A percentile compares a stretch with the other conserved stretches of the same genome.
Evolutionary conservation across 2,113 vertebrate genomes (phyloP).

Genomic region (Athene cunicularia): DNA sequence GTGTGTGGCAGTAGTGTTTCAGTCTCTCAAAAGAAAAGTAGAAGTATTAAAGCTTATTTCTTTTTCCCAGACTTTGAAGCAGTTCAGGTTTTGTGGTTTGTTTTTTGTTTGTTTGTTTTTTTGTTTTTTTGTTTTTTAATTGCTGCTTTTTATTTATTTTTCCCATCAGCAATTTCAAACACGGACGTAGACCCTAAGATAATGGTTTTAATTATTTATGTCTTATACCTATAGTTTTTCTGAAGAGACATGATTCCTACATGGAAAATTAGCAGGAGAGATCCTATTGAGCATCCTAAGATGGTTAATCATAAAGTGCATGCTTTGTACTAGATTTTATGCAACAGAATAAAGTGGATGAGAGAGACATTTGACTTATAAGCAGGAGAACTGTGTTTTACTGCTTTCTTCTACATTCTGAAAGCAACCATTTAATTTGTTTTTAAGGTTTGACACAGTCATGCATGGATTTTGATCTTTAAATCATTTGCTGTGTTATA

Average conservation of each 20-base stretch:
- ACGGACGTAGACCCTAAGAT: not conserved
- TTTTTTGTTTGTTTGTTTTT: too few relatives aligned
- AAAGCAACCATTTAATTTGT: not conserved
- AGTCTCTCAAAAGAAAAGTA: not conserved
- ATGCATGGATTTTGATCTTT: not conserved
- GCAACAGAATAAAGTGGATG: not conserved
- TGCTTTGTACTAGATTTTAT: not conserved
- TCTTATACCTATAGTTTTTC: not conserved
- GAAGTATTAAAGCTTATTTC: not conserved
- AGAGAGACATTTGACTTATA: not conserved
- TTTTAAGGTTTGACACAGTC: not conserved
- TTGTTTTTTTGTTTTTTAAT: too few relatives aligned
- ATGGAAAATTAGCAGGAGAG: not conserved
- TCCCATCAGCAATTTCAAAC: not conserved
- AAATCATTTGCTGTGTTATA: not conserved
- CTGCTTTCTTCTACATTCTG: not conserved
- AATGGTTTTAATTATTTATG: not conserved
- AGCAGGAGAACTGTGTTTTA: not conserved
- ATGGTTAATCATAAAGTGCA: not conserved
- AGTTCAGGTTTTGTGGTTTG: too few relatives aligned
- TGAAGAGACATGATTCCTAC: not conserved
- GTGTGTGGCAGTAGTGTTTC: not conserved
- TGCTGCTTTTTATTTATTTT: too few relatives aligned
- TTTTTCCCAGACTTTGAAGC: not conserved
- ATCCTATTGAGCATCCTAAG: not conserved